A percentile compares a stretch with the other conserved stretches of the same genome.
phyloP scores from a whole-genome alignment of 2,113 vertebrate genomes.

The Pycnonotus jocosus region DNA sequence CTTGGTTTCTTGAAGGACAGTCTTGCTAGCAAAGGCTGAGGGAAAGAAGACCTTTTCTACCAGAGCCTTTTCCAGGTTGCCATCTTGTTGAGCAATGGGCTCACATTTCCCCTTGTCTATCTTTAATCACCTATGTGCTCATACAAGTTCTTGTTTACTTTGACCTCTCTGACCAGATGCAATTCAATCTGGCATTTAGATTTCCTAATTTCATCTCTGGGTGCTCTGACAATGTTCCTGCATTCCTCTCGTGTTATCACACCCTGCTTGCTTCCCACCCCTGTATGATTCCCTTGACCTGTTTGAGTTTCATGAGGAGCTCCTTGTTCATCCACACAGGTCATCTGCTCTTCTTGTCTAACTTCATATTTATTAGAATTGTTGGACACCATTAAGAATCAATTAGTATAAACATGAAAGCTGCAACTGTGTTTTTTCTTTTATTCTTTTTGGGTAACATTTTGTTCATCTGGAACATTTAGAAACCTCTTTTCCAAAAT shows the following conservation, averaged over 20 bases:
- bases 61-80: not conserved
- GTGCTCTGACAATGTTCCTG: not conserved
- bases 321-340: not conserved
- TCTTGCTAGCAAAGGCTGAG: not conserved
- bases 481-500: not conserved
- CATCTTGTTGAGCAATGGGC: not conserved
- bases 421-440: not conserved
- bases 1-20: not conserved
- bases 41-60: not conserved
- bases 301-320: not conserved
- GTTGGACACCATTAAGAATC: not conserved
- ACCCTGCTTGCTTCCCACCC: not conserved
- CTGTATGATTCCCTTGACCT: not conserved
- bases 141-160: not conserved
- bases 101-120: not conserved
- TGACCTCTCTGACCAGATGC: not conserved
- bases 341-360: not conserved
- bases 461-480: not conserved
- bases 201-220: not conserved
- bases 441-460: not conserved
- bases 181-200: not conserved
- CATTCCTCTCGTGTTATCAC: not conserved
- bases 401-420: not conserved
- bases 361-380: not conserved
- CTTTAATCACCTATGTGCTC: not conserved